Conservation (phyloP, 2,113 vertebrate species). For the Zosterops japonicus region DNA sequence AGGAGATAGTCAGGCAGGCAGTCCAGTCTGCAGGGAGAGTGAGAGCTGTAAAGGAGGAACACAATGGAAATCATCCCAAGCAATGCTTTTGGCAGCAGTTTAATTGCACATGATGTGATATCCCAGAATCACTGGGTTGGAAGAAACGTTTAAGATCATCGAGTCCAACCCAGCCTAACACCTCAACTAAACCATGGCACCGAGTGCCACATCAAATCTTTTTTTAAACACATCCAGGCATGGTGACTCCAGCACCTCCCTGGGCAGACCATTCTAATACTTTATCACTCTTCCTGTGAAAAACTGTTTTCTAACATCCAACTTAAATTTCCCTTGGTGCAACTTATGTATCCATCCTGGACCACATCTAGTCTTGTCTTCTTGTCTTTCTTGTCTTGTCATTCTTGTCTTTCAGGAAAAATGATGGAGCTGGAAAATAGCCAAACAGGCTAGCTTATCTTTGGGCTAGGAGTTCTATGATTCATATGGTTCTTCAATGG, state of each 20-base stretch:
- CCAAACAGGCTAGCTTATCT: background rate
- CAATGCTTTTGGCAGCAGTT: background rate
- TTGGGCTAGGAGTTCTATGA: background rate
- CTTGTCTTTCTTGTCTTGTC: background rate
- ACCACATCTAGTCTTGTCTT: background rate
- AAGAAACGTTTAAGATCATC: background rate
- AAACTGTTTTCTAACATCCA: background rate
- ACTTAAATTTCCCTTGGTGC: background rate
- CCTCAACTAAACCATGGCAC: background rate
- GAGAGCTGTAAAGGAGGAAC: background rate
- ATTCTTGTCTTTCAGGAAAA: background rate
- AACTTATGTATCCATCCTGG: background rate
- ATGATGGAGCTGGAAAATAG: background rate
- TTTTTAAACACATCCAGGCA: background rate
- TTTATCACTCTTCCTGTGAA: background rate
- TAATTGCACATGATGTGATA: background rate
- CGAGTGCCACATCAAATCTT: accelerated
- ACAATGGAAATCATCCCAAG: background rate
- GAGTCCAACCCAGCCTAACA: background rate
- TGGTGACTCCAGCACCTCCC: background rate
- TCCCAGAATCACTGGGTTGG: background rate
- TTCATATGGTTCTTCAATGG: background rate
- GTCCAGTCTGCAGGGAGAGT: background rate
- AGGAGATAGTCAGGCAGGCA: background rate
- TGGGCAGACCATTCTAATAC: background rate